Conservation (phyloP, 2,888 invertebrate species). For the Agrotis segetum region DNA sequence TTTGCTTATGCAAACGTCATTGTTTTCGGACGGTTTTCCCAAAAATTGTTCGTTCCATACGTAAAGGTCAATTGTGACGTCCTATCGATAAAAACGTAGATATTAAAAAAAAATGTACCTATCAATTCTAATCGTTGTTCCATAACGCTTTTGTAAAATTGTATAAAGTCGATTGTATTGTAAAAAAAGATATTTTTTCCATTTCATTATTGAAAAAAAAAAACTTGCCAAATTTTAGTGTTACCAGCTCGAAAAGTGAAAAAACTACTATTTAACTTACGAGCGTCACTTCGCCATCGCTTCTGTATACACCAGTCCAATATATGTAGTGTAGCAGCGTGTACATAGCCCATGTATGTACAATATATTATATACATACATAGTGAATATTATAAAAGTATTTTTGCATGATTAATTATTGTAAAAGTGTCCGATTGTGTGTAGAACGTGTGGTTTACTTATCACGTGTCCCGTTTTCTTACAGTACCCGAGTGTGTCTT, state of each 20-base stretch:
- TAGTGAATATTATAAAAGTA: slow-evolving; percentile 75
- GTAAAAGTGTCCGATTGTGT: slow-evolving; percentile 63
- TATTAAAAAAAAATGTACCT: slow-evolving; percentile 42
- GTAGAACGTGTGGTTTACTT: slow-evolving; percentile 67
- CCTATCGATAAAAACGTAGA: slow-evolving; percentile 34
- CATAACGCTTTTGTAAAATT: slow-evolving; percentile 62
- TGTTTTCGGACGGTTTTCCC: slow-evolving; percentile 37
- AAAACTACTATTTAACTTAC: slow-evolving; percentile 51
- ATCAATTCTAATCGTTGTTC: slow-evolving; percentile 46
- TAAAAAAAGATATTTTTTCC: slow-evolving; percentile 58
- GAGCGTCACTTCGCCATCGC: slow-evolving; percentile 58
- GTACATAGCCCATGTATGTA: slow-evolving; percentile 70
- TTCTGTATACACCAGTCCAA: slow-evolving; percentile 70
- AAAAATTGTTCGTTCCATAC: slow-evolving; percentile 51
- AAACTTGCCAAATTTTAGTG: slow-evolving; percentile 66
- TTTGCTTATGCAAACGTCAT: slow-evolving; percentile 40
- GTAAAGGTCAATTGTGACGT: slow-evolving; percentile 69
- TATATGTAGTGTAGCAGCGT: slow-evolving; percentile 64
- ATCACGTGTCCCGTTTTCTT: slow-evolving; percentile 47
- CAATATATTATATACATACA: slow-evolving; percentile 69
- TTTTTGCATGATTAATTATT: slow-evolving; percentile 78
- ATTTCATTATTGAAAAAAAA: slow-evolving; percentile 45
- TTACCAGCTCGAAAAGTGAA: slow-evolving; percentile 56
- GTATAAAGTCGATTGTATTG: slow-evolving; percentile 60
- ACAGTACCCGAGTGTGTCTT: slow-evolving; percentile 22